Base-by-base conservation (phyloP, 2,888 invertebrate genomes). In the Hydrotaea diabolus region DNA sequence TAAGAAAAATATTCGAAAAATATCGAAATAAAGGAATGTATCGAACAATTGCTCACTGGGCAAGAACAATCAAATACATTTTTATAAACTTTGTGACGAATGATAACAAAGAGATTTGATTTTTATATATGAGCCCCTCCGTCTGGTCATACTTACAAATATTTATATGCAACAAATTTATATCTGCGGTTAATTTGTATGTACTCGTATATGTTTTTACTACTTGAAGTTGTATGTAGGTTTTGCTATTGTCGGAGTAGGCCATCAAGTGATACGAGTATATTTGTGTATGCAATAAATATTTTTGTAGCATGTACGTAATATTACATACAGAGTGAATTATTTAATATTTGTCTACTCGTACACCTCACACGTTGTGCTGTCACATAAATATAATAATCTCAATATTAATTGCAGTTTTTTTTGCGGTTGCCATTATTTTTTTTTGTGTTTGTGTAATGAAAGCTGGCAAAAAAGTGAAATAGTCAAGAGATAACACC, bases 161-260 rank as follows among this genome's bases (percentile, higher is more conserved):
- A 1, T 31, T 2, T 26, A 8, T 79, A 66, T 64, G 66, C 31
- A 31, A 31, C 2, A 4, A 31, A 31, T 72, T 43, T 71, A 64
- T 76, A 43, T 46, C 57, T 84, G 84, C 23, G 84, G 84, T 84
- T 84, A 78, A 49, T 31, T 4, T 7, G 31, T 31, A 31, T 31
- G 7, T 31, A 31, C 3, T 7, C 3, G 7, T 31, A 31, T 31
- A 31, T 31, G 7, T 31, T 13, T n/a, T n/a, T n/a, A 49, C 49
- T 49, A n/a, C 59, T 19, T 59, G 23, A 9, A 26, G 15, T 13
- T 26, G 9, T 59, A 15, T 31, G 31, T 7, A 4, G 7, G 31
- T 31, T 31, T 31, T 2, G 7, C 2, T 31, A 31, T 31, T 4
- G 31, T 7, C 7, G 31, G 31, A 31, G 31, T 31, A 31, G 31